A percentile compares a stretch with the other conserved stretches of the same genome.
These are phyloP conservation scores for Dicranocentrus wangi DNA, from an alignment of 2,888 invertebrate genomes.

Conservation along the genomic window DNA sequence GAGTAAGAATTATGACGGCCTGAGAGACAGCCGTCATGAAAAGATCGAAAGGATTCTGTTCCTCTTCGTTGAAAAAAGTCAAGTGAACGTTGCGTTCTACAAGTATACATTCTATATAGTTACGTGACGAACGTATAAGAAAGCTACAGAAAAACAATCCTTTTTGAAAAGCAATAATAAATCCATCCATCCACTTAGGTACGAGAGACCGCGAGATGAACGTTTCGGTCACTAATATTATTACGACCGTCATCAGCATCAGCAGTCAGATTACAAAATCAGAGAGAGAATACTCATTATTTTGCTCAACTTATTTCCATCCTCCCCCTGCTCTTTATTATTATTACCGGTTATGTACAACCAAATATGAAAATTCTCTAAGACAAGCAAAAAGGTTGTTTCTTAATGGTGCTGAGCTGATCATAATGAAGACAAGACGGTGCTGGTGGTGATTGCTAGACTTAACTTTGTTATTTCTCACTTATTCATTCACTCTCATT, in stretches of 20 bases:
- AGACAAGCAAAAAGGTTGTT: constrained; percentile 10
- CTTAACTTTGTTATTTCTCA: constrained; percentile 24
- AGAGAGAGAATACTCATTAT: constrained; percentile 37
- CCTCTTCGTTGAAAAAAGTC: constrained; percentile 61
- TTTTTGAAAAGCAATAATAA: constrained; percentile 63
- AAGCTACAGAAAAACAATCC: constrained; percentile 50
- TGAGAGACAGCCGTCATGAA: constrained; percentile 73
- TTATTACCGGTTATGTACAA: constrained; percentile 30
- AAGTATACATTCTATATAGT: constrained; percentile 10
- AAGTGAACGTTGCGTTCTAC: constrained; percentile 34
- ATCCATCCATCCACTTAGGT: constrained; percentile 59
- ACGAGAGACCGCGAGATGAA: constrained; percentile 26
- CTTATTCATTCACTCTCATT: background rate
- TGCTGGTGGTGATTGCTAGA: constrained; percentile 7
- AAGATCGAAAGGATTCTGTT: constrained; percentile 65
- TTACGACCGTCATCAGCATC: constrained; percentile 38
- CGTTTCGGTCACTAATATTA: constrained; percentile 31
- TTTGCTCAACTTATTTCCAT: constrained; percentile 51
- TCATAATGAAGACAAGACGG: constrained; percentile 14
- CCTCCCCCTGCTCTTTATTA: constrained; percentile 16
- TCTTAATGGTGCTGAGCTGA: background rate
- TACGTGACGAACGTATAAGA: constrained; percentile 29
- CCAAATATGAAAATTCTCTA: constrained; percentile 19
- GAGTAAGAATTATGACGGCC: constrained; percentile 71
- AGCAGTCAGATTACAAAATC: constrained; percentile 30